Conservation (phyloP, 2,797 vertebrate species). For the Parauchenoglanis ngamensis region DNA sequence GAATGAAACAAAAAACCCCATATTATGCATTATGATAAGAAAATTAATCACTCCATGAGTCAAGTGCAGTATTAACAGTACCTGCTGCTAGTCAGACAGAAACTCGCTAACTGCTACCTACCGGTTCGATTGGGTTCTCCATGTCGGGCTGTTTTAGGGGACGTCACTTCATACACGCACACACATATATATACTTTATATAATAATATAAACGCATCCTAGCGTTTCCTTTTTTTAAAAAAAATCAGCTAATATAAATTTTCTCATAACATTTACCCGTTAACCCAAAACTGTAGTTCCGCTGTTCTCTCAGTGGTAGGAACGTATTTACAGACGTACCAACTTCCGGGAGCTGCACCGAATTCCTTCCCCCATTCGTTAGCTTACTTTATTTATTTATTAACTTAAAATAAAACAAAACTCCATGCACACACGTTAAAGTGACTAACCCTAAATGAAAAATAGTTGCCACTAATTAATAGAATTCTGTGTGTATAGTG, state of each 20-base stretch:
- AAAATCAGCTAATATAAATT: not conserved
- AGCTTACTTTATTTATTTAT: not conserved
- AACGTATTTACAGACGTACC: constrained; percentile 61
- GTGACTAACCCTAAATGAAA: not conserved
- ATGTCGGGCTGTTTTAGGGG: constrained; percentile 44
- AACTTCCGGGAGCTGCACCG: constrained; percentile 47
- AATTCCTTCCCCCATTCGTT: not conserved
- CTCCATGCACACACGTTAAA: not conserved
- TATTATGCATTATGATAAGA: not conserved
- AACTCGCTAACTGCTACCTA: constrained; percentile 42
- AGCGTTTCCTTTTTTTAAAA: too few relatives aligned
- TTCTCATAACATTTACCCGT: not conserved
- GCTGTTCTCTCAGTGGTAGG: constrained; percentile 34
- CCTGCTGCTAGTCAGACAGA: not conserved
- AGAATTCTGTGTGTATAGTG: not conserved
- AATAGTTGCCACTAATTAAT: accelerated
- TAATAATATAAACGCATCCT: not conserved
- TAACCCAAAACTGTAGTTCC: not conserved
- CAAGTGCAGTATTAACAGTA: not conserved
- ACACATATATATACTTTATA: constrained; percentile 1
- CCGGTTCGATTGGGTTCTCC: constrained; percentile 67
- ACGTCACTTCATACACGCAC: constrained; percentile 7
- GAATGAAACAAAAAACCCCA: not conserved
- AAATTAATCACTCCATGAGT: not conserved
- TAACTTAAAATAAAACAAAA: not conserved